Conservation (phyloP, 2,888 invertebrate genomes). For the Parascotia fuliginaria region DNA sequence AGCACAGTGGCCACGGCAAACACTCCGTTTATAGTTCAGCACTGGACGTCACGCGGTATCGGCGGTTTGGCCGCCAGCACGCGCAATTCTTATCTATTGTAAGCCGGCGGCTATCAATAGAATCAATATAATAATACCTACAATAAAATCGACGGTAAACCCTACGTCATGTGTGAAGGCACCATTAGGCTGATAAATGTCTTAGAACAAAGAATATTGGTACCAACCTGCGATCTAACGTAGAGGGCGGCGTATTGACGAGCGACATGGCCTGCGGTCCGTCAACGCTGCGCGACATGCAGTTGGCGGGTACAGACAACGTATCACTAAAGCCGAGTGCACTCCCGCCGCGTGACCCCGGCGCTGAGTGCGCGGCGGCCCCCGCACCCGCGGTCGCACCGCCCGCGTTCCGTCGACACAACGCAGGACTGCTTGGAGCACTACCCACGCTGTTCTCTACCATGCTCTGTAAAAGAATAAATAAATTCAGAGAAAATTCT, state of each 20-base stretch:
- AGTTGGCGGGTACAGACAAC: conserved; percentile 57
- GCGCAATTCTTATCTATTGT: too few species aligned
- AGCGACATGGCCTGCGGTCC: conserved; percentile 63
- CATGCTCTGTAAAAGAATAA: conserved; percentile 62
- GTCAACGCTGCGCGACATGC: conserved; percentile 87
- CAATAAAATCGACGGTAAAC: too few species aligned
- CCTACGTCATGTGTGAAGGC: too few species aligned
- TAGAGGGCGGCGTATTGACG: conserved; percentile 65
- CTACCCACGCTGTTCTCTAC: conserved; percentile 87
- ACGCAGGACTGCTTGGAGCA: conserved; percentile 84
- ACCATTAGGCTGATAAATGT: too few species aligned
- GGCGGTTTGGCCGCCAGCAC: too few species aligned
- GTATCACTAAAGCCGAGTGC: conserved; percentile 71
- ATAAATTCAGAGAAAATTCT: too few species aligned
- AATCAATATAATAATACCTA: too few species aligned
- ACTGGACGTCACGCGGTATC: too few species aligned
- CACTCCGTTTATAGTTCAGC: too few species aligned
- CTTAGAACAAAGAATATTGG: not conserved
- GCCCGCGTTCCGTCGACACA: conserved; percentile 48
- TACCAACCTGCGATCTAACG: conserved; percentile 83
- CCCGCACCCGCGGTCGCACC: conserved; percentile 61
- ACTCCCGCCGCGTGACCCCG: conserved; percentile 78
- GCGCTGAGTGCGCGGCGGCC: conserved; percentile 32
- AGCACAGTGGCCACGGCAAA: too few species aligned
- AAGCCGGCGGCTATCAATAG: too few species aligned